Conservation (phyloP, 1,140 invertebrate genomes). For the Micrasema longulum region DNA sequence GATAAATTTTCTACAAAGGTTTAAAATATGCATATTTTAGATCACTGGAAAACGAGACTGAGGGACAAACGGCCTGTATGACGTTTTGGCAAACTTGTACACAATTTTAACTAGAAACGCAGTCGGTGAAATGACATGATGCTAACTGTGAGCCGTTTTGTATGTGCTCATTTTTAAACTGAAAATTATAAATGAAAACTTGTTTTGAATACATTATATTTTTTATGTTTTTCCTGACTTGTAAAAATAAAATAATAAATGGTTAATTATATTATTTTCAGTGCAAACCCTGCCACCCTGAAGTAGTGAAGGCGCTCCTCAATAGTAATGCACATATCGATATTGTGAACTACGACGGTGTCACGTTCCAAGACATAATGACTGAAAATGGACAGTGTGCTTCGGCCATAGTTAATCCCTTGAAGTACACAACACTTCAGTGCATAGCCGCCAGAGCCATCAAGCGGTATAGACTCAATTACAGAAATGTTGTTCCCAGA, state of each 20-base stretch:
- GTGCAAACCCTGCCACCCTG: slow-evolving; percentile 73
- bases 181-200: no score
- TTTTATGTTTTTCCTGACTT: not conserved
- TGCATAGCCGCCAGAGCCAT: slow-evolving; percentile 86
- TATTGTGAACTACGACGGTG: slow-evolving; percentile 82
- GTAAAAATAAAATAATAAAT: not conserved
- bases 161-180: no score
- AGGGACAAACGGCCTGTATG: no score
- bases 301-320: slow-evolving; percentile 78
- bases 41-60: no score
- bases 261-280: no score
- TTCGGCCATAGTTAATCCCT: slow-evolving; percentile 78
- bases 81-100: no score
- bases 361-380: slow-evolving; percentile 81
- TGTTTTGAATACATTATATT: no score
- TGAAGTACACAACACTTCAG: slow-evolving; percentile 82
- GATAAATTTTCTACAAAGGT: no score
- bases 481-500: slow-evolving; percentile 72
- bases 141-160: no score
- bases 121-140: no score
- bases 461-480: slow-evolving; percentile 72
- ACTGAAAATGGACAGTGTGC: slow-evolving; percentile 69
- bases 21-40: no score
- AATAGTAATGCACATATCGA: slow-evolving; percentile 88
- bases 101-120: no score